Evolutionary conservation across 64 coral and sea anemone genomes (phyloP).

Genomic region (Trachythela sp.): DNA sequence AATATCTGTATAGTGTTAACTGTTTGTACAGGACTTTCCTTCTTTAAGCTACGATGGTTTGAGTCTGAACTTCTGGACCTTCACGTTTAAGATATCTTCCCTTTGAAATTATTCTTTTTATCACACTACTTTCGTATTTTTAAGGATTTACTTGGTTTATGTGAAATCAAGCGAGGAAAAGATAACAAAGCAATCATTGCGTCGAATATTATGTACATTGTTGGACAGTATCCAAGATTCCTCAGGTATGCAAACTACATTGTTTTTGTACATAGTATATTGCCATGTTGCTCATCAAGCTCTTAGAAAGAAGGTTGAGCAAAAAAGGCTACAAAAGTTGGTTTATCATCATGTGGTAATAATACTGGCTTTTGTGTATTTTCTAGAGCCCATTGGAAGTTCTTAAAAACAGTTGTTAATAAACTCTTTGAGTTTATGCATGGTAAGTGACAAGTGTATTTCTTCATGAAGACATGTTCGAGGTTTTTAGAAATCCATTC

Average conservation of each 20-base stretch:
- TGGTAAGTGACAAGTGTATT: slow-evolving; percentile 46
- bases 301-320: too few relatives aligned
- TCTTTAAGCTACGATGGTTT: too few relatives aligned
- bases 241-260: slow-evolving; percentile 48
- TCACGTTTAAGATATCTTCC: too few relatives aligned
- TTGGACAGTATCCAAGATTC: slow-evolving; percentile 95
- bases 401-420: slow-evolving; percentile 95
- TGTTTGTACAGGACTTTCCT: too few relatives aligned
- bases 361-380: not conserved
- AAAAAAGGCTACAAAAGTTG: not conserved
- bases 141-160: slow-evolving; percentile 90
- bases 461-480: not conserved
- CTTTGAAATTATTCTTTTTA: too few relatives aligned
- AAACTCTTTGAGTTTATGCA: slow-evolving; percentile 99
- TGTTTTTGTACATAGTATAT: not conserved
- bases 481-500: not conserved
- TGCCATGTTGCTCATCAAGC: not conserved
- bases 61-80: too few relatives aligned
- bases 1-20: too few relatives aligned
- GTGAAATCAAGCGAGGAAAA: slow-evolving; percentile 98
- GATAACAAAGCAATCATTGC: slow-evolving; percentile 99
- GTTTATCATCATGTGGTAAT: not conserved
- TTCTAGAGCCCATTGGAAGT: slow-evolving; percentile 92
- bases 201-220: slow-evolving; percentile 99
- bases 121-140: too few relatives aligned